Conservation (phyloP, 2,888 invertebrate genomes). For the Adela reaumurella region DNA sequence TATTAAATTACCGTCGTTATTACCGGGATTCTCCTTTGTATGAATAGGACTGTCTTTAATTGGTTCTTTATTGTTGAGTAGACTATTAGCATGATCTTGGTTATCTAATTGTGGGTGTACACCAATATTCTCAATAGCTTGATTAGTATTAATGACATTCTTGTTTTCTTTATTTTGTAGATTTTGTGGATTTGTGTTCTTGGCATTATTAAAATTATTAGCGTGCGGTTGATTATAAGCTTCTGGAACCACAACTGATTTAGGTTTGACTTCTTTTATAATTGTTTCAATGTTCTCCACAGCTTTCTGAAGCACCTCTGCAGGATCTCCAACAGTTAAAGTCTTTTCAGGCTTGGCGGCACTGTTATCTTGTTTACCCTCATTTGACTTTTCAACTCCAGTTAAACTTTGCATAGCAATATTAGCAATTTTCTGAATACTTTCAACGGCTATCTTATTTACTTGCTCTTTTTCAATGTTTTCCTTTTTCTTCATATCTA, state of each 20-base stretch:
- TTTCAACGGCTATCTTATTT: conserved; percentile 48
- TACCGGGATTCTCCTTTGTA: too few relatives aligned
- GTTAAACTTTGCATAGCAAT: conserved; percentile 44
- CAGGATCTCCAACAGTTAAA: conserved; percentile 35
- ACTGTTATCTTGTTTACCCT: conserved; percentile 11
- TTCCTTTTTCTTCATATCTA: conserved; percentile 41
- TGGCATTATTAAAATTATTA: not conserved
- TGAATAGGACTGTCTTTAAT: too few relatives aligned
- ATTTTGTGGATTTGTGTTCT: not conserved
- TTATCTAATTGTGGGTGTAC: too few relatives aligned
- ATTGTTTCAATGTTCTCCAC: conserved; percentile 43
- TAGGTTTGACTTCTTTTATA: conserved; percentile 22
- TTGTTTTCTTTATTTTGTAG: too few relatives aligned
- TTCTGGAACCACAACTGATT: not conserved
- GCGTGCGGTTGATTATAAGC: too few relatives aligned
- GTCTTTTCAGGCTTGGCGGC: conserved; percentile 18
- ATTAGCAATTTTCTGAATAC: conserved; percentile 47
- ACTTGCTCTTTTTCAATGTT: conserved; percentile 38
- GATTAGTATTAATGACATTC: not conserved
- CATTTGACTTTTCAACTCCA: conserved; percentile 31
- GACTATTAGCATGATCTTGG: too few relatives aligned
- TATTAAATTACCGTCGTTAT: not conserved
- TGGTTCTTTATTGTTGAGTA: too few relatives aligned
- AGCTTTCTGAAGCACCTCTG: conserved; percentile 47
- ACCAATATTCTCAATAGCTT: not conserved